A percentile compares a stretch with the other conserved stretches of the same genome.
These are phyloP conservation scores for Paedocypris sp. DNA, from an alignment of 2,113 vertebrate genomes.

Conservation along the genomic window DNA sequence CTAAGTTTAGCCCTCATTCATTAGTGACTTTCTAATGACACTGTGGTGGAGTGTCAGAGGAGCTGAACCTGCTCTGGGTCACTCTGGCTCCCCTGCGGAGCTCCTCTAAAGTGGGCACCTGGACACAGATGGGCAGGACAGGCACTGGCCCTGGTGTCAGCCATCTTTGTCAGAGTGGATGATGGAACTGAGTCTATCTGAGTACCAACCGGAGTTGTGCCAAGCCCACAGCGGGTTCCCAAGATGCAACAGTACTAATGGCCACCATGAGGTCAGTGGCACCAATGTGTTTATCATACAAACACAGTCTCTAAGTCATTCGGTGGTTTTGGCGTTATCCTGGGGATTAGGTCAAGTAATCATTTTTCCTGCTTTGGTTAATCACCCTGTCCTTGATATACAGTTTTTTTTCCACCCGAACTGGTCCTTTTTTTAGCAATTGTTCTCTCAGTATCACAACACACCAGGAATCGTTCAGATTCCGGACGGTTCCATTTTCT, in stretches of 20 bases:
- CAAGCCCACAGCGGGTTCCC: constrained; percentile 59
- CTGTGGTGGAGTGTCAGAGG: constrained; percentile 34
- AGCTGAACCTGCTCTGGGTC: constrained; percentile 55
- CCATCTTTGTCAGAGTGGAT: constrained; percentile 66
- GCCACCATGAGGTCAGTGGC: constrained; percentile 36
- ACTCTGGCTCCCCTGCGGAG: constrained; percentile 37
- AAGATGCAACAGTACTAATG: constrained; percentile 35
- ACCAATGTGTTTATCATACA: constrained; percentile 45
- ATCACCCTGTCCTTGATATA: constrained; percentile 16
- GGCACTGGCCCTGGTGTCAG: constrained; percentile 49
- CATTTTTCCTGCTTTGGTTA: constrained; percentile 27
- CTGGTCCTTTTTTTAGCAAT: not conserved
- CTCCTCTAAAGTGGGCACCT: constrained; percentile 44
- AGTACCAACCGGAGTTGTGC: constrained; percentile 63
- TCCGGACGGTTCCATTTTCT: not conserved
- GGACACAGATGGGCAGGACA: constrained; percentile 60
- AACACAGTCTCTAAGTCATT: constrained; percentile 45
- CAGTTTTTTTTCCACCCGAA: constrained; percentile 19
- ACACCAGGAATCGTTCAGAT: not conserved
- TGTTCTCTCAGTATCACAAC: not conserved
- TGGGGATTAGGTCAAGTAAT: constrained; percentile 22
- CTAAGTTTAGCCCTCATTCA: constrained; percentile 37
- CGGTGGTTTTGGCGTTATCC: constrained; percentile 8
- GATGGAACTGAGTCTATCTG: constrained; percentile 60
- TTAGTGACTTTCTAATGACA: constrained; percentile 44